Evolutionary conservation across 2,888 invertebrate species (phyloP), one percentile per base, ranked within the genome.

Genomic region (Polyommatus iphigenia): DNA sequence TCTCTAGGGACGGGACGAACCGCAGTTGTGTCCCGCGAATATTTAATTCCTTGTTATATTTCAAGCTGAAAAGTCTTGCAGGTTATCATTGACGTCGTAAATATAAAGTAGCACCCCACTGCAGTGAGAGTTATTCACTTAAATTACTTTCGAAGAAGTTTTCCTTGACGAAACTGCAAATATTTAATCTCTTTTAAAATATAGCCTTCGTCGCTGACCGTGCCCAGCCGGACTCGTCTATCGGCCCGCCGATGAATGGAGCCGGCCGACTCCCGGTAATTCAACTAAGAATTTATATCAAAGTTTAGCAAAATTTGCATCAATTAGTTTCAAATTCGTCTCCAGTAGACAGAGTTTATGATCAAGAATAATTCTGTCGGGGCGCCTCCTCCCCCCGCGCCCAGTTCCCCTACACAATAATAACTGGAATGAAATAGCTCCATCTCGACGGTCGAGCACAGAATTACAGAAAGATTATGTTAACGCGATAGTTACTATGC

Each of bases 1-100:
- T 76, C 54, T 54, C 78, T 67, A 57, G 77, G 62, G 50, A 72
- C 50, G 36, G 1, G n/a, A 67, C 10, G 15, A 50, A 15, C 50
- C 46, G 62, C 36, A 15, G 62, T 76, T n/a, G 57, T 59, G 57
- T n/a, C 20, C 57, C 8, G 20, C 7, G n/a, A 59, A 59, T 59
- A 2, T 59, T 59, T 59, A 5, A 59, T 59, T 7, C 57, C 7
- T 59, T 59, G 7, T 18, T 10, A 41, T 41, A 20, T 59, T n/a
- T 59, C 3, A 18, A 59, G 20, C 7, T 20, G 20, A 20, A 59
- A 54, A 54, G 5, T 15, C 18, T 54, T 18, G 18, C 18, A 18
- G 54, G 18, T 54, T 54, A 54, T 18, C 15, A 18, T 18, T 54
- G 18, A 54, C 54, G 54, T 54, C 10, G 46, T 46, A 10, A 41